These are phyloP conservation scores for Saguinus imperator DNA, from an alignment of 2,113 vertebrate genomes.

Conservation along the genomic window DNA sequence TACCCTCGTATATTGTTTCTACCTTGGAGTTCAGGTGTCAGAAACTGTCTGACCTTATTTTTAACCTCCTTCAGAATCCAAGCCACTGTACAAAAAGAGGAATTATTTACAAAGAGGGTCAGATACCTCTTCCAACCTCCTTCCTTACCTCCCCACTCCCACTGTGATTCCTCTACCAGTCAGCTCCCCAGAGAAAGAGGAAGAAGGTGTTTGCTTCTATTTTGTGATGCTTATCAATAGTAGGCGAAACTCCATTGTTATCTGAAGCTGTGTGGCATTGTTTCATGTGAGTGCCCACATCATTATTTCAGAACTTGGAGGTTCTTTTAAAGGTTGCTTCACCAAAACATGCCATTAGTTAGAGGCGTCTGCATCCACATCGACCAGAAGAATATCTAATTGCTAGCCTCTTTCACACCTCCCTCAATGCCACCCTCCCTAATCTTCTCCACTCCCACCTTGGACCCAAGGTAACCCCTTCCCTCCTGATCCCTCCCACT, in stretches of 20 bases:
- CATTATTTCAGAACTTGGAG: neutral
- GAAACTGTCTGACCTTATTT: neutral
- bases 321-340: neutral
- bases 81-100: neutral
- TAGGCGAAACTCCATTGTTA: neutral
- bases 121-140: neutral
- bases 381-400: neutral
- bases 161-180: fast-evolving
- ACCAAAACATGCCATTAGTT: neutral
- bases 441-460: too few species aligned
- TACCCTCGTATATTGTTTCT: neutral
- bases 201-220: neutral
- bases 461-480: neutral
- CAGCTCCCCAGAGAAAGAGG: neutral
- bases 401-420: neutral
- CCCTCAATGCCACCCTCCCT: neutral
- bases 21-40: neutral
- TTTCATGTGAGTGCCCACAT: neutral
- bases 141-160: neutral
- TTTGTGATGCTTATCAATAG: neutral
- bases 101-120: neutral
- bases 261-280: neutral
- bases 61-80: neutral
- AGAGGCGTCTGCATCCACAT: neutral
- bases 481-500: neutral